Percentiles rank a stretch among this genome's conserved stretches.
Conservation (phyloP, 2,888 invertebrate genomes). For the Tenthredo distinguenda region DNA sequence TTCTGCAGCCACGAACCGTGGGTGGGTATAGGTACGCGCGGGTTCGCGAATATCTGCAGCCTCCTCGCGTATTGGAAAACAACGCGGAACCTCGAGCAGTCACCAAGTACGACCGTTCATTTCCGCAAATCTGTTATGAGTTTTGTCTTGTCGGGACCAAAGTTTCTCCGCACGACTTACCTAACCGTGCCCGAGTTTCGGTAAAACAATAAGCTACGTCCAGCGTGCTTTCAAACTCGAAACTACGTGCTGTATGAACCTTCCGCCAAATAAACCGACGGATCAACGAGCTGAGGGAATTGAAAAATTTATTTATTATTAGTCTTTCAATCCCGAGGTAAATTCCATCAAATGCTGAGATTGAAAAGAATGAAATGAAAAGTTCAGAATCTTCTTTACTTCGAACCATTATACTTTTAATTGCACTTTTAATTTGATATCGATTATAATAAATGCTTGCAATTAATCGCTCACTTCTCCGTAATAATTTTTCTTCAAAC, state of each 20-base stretch:
- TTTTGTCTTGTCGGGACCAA: constrained; percentile 47
- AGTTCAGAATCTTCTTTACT: background rate
- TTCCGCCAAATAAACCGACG: background rate
- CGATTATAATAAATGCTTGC: background rate
- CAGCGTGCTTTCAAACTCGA: background rate
- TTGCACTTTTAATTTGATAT: constrained; percentile 4
- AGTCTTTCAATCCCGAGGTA: background rate
- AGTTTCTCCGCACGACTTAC: constrained; percentile 44
- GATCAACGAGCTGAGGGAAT: background rate
- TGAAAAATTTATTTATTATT: constrained; percentile 4
- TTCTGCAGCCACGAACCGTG: constrained; percentile 12
- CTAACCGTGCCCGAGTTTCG: constrained; percentile 7
- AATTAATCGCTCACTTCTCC: background rate
- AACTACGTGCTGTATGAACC: constrained; percentile 37
- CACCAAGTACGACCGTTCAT: constrained; percentile 38
- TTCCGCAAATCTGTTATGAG: constrained; percentile 52
- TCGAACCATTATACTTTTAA: background rate
- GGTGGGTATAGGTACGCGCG: background rate
- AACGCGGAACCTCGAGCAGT: constrained; percentile 24
- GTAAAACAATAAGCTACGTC: constrained; percentile 41
- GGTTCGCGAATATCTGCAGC: constrained; percentile 5
- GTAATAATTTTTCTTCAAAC: background rate
- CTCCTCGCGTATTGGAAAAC: constrained; percentile 35
- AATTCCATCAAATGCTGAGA: background rate
- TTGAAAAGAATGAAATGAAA: background rate